Evolutionary conservation across 53 echinoderm and acorn worm genomes (phyloP).

Genomic region (Actinopyga echinites): DNA sequence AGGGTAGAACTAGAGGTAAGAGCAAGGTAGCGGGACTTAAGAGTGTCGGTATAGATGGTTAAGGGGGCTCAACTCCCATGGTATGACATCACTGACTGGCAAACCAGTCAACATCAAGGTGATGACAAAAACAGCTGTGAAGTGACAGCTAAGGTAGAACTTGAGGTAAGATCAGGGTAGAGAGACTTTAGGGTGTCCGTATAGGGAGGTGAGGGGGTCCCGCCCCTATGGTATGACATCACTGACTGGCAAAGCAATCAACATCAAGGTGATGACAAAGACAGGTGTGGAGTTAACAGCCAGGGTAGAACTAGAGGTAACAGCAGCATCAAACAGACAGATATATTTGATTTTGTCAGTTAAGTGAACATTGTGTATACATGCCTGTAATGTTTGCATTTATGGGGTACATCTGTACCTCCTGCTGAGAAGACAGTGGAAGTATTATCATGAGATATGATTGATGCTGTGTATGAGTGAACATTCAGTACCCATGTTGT

Average conservation of each 20-base stretch:
- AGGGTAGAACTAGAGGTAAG: constrained; percentile 69
- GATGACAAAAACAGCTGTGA: constrained; percentile 64
- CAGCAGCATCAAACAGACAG: too few relatives aligned
- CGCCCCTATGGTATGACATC: constrained; percentile 69
- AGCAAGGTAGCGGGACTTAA: not conserved
- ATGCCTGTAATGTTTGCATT: too few relatives aligned
- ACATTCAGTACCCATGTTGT: too few relatives aligned
- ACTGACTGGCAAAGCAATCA: constrained; percentile 71
- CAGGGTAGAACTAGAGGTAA: constrained; percentile 67
- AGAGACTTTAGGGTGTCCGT: too few relatives aligned
- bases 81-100: constrained; percentile 69
- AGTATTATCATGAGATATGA: constrained; percentile 65
- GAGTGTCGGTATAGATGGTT: not conserved
- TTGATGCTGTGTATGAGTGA: constrained; percentile 56
- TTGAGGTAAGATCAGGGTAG: constrained; percentile 46
- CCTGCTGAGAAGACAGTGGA: constrained; percentile 52
- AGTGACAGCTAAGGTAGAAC: constrained; percentile 69
- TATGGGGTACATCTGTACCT: constrained; percentile 53
- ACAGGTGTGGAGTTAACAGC: constrained; percentile 69
- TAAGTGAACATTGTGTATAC: too few relatives aligned
- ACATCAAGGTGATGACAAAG: constrained; percentile 73
- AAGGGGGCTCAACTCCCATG: not conserved
- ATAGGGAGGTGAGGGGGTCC: too few relatives aligned
- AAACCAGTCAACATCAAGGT: constrained; percentile 66
- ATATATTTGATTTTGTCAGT: too few relatives aligned